Evolutionary conservation across 2,113 vertebrate genomes (phyloP).

Genomic region (Mastomys coucha): DNA sequence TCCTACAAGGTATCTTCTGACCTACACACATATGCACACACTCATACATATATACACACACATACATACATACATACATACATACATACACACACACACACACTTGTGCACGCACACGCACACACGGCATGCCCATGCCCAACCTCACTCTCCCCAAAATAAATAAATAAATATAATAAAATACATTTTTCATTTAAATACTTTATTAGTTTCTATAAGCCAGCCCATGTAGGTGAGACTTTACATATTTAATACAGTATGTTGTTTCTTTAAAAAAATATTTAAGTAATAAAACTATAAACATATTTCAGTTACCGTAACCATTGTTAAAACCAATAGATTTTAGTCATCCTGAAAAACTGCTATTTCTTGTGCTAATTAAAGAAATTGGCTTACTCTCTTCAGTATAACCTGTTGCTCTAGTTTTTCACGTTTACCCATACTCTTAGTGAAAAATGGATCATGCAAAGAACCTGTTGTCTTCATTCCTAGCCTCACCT

Average conservation of each 20-base stretch:
- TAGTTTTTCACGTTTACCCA: neutral
- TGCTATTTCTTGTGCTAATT: neutral
- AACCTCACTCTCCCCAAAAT: neutral
- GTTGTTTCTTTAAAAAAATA: neutral
- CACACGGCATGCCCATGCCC: neutral
- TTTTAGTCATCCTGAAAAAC: neutral
- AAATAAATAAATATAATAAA: neutral
- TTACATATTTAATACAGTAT: neutral
- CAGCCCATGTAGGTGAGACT: neutral
- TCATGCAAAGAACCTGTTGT: neutral
- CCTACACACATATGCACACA: neutral
- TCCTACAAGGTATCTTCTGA: neutral
- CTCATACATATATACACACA: too few species aligned
- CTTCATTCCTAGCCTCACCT: neutral
- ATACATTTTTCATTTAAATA: neutral
- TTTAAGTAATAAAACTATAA: neutral
- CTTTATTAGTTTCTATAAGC: neutral
- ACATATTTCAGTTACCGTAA: constrained; percentile 10
- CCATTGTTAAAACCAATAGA: neutral
- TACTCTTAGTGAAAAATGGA: neutral
- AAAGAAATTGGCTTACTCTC: neutral
- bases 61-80: too few species aligned
- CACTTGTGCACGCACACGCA: neutral
- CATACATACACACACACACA: too few species aligned
- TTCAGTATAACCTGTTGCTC: neutral